These are phyloP conservation scores for Neodiprion lecontei DNA, from an alignment of 1,140 invertebrate genomes.

Conservation along the genomic window DNA sequence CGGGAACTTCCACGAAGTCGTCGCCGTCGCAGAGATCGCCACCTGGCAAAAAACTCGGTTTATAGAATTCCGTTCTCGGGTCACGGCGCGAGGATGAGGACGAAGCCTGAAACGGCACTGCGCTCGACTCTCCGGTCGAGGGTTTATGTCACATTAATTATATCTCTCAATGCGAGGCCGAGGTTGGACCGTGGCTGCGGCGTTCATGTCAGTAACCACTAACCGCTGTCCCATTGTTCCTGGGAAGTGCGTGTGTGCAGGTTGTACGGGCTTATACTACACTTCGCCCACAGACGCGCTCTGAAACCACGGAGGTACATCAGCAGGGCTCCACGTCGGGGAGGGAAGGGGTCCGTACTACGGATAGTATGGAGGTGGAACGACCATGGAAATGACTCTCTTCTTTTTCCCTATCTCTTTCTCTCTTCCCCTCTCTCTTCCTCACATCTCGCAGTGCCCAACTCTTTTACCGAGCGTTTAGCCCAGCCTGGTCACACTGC, in stretches of 20 bases:
- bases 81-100: too few relatives aligned
- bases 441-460: too few relatives aligned
- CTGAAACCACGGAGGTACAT: background rate
- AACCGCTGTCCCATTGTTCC: slow-evolving; percentile 54
- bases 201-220: slow-evolving; percentile 51
- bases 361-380: background rate
- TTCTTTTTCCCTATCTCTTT: slow-evolving; percentile 24
- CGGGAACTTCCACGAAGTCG: too few relatives aligned
- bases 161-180: slow-evolving; percentile 40
- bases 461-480: too few relatives aligned
- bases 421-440: slow-evolving; percentile 21
- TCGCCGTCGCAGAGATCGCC: too few relatives aligned
- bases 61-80: too few relatives aligned
- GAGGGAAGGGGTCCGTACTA: background rate
- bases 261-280: too few relatives aligned
- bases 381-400: slow-evolving; percentile 20
- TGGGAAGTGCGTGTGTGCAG: slow-evolving; percentile 38
- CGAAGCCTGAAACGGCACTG: background rate
- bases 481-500: background rate
- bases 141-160: slow-evolving; percentile 49
- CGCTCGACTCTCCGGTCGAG: slow-evolving; percentile 21
- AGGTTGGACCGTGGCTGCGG: slow-evolving; percentile 35
- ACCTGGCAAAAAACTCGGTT: too few relatives aligned
- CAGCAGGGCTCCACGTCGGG: background rate
- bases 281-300: too few relatives aligned